A percentile compares a stretch with the other conserved stretches of the same genome.
Evolutionary conservation across 2,888 invertebrate species (phyloP).

Genomic region (Caenorhabditis drosophilae): DNA sequence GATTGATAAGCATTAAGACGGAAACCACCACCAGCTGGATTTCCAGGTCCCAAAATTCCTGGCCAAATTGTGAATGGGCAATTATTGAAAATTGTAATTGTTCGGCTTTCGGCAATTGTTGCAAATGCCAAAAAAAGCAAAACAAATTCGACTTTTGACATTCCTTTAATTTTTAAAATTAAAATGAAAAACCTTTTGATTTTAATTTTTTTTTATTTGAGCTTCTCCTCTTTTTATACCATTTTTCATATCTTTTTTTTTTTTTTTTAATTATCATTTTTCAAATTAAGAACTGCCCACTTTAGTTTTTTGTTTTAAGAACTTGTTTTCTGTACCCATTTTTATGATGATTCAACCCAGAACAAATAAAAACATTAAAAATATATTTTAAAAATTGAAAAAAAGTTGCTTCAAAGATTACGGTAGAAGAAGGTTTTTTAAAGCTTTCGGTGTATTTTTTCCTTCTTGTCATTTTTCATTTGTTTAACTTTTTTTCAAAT

Average conservation of each 20-base stretch:
- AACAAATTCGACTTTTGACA: background rate
- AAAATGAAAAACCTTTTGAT: background rate
- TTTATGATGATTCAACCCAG: too few species aligned
- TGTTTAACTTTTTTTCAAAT: too few species aligned
- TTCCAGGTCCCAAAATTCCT: constrained; percentile 50
- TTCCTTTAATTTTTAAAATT: background rate
- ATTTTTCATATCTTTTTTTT: background rate
- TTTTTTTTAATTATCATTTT: too few species aligned
- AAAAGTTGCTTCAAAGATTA: too few species aligned
- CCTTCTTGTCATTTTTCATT: too few species aligned
- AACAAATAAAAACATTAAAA: too few species aligned
- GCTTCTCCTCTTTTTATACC: constrained; percentile 1
- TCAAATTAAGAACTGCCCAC: too few species aligned
- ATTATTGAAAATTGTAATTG: constrained; percentile 50
- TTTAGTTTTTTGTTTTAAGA: too few species aligned
- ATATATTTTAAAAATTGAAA: too few species aligned
- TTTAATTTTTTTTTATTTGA: background rate
- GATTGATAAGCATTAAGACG: constrained; percentile 41
- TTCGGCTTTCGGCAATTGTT: constrained; percentile 9
- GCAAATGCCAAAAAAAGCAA: constrained; percentile 2
- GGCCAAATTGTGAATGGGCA: constrained; percentile 62
- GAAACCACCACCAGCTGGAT: constrained; percentile 53
- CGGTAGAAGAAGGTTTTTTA: too few species aligned
- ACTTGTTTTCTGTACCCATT: constrained; percentile 3
- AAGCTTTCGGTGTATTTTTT: too few species aligned